Conservation (phyloP, 2,888 invertebrate species). For the Ypsolopha scabrella region DNA sequence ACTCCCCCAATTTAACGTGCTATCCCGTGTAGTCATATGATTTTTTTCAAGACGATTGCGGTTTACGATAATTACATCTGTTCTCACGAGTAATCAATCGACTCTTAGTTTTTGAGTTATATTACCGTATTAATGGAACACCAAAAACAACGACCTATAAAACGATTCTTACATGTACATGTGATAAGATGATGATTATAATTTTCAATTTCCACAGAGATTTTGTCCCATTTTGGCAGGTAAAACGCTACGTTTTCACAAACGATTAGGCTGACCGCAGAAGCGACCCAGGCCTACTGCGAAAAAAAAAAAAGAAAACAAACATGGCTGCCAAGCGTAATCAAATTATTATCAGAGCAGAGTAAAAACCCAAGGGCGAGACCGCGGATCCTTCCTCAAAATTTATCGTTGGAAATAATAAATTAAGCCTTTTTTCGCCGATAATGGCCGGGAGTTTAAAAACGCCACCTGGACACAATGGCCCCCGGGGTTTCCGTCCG, state of each 20-base stretch:
- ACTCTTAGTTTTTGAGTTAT: no score
- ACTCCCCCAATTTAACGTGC: no score
- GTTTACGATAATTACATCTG: no score
- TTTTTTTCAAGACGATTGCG: no score
- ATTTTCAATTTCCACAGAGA: no score
- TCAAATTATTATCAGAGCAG: conserved; percentile 14
- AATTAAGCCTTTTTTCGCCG: conserved; percentile 33
- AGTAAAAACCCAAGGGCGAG: conserved; percentile 30
- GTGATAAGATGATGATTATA: no score
- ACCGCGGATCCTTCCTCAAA: conserved; percentile 32
- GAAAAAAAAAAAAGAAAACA: conserved; percentile 10
- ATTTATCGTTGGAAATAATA: conserved; percentile 46
- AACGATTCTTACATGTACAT: no score
- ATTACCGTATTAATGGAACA: no score
- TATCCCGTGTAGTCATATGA: no score
- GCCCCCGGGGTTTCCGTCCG: not conserved
- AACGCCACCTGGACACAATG: conserved; percentile 19
- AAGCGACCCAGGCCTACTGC: not conserved
- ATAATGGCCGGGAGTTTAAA: conserved; percentile 25
- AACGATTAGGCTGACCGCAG: not conserved
- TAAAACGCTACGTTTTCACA: not conserved
- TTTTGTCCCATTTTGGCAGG: no score
- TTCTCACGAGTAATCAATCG: no score
- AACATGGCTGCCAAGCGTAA: conserved; percentile 6
- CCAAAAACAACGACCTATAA: no score